These are phyloP conservation scores for Hirtodrosophila confusa DNA, from an alignment of 2,888 invertebrate species.

Conservation along the genomic window DNA sequence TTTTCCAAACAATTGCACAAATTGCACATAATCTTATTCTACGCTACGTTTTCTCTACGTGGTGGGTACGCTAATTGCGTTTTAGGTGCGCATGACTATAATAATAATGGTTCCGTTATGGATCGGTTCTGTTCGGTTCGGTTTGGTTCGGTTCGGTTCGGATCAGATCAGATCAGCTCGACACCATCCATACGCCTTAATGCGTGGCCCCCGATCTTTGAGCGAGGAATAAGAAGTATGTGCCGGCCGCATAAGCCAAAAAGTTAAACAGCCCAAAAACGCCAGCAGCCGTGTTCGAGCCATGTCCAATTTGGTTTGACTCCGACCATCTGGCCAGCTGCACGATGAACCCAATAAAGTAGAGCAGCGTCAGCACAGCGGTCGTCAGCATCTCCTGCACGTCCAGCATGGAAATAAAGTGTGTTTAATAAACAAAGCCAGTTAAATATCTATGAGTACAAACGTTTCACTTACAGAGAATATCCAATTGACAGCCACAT, in stretches of 20 bases:
- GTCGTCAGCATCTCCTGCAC: slow-evolving; percentile 93
- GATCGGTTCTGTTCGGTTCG: slow-evolving; percentile 3
- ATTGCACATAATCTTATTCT: slow-evolving; percentile 47
- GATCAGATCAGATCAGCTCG: slow-evolving; percentile 24
- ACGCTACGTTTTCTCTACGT: slow-evolving; percentile 36
- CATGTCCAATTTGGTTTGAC: slow-evolving; percentile 72
- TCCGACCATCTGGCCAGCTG: slow-evolving; percentile 88
- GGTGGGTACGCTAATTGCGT: slow-evolving; percentile 35
- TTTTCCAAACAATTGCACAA: slow-evolving; percentile 28
- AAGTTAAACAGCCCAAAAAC: slow-evolving; percentile 94
- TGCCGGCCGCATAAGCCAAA: slow-evolving; percentile 90
- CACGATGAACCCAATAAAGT: slow-evolving; percentile 92
- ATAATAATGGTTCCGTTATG: slow-evolving; percentile 16
- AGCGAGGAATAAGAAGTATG: slow-evolving; percentile 90
- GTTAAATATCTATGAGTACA: not conserved
- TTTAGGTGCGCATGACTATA: slow-evolving; percentile 42
- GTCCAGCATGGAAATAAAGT: too few species aligned
- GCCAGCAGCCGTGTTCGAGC: slow-evolving; percentile 90
- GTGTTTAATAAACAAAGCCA: not conserved
- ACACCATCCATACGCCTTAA: slow-evolving; percentile 36
- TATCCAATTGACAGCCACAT: slow-evolving; percentile 92
- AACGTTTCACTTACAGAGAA: slow-evolving; percentile 88
- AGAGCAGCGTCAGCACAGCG: slow-evolving; percentile 88
- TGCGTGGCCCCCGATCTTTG: slow-evolving; percentile 86
- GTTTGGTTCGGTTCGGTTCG: slow-evolving; percentile 1